Conservation (phyloP, 2,888 invertebrate species). For the Agonum fuliginosum region DNA sequence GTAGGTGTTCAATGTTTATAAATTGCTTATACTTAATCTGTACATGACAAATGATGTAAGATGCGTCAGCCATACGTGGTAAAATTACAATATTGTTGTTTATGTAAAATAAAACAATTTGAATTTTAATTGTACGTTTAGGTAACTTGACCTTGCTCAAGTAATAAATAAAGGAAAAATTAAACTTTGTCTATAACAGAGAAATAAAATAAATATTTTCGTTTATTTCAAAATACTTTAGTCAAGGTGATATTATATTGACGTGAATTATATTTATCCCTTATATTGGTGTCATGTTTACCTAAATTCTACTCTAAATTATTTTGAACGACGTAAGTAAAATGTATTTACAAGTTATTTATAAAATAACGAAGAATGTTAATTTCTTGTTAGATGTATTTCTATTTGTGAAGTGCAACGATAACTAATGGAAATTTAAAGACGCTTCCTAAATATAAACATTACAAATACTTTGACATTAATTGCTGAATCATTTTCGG, state of each 20-base stretch:
- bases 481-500: neutral
- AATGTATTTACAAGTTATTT: no score
- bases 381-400: no score
- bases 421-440: slow-evolving; percentile 10
- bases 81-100: slow-evolving; percentile 12
- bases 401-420: no score
- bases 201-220: no score
- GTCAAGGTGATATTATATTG: neutral
- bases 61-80: slow-evolving; percentile 10
- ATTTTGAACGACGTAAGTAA: no score
- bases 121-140: slow-evolving; percentile 3
- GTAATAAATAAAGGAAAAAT: neutral
- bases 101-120: slow-evolving; percentile 1
- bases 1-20: slow-evolving; percentile 12
- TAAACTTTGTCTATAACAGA: neutral
- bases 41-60: slow-evolving; percentile 1
- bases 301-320: no score
- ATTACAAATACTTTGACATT: slow-evolving; percentile 19
- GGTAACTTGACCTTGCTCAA: neutral
- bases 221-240: no score
- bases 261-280: neutral
- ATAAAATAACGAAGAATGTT: no score
- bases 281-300: no score
- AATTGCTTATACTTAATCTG: no score
- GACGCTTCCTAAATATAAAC: neutral